A percentile compares a stretch with the other conserved stretches of the same genome.
Conservation (phyloP, 2,113 vertebrate species). For the Catagonus wagneri region DNA sequence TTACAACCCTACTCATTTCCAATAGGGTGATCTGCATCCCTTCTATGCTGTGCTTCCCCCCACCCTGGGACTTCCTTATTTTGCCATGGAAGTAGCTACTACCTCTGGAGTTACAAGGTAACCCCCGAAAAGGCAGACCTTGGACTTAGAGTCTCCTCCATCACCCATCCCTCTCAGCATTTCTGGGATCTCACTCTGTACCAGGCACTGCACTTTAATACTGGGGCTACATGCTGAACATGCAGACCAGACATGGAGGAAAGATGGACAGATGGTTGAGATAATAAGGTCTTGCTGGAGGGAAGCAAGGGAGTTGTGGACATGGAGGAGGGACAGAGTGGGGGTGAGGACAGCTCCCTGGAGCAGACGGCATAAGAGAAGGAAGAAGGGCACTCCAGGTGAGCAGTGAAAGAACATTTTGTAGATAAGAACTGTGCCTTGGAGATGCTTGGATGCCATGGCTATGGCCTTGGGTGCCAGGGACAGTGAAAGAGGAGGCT, state of each 20-base stretch:
- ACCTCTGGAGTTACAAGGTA: not conserved
- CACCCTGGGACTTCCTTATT: not conserved
- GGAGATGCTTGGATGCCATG: not conserved
- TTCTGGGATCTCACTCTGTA: not conserved
- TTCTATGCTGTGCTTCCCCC: not conserved
- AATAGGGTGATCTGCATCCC: not conserved
- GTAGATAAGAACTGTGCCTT: not conserved
- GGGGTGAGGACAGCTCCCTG: not conserved
- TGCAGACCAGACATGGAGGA: not conserved
- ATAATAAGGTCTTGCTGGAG: not conserved
- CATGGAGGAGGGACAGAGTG: not conserved
- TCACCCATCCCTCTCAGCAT: not conserved
- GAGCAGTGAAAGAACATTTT: not conserved
- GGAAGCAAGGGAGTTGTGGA: not conserved
- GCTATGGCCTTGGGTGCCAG: not conserved
- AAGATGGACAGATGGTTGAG: not conserved
- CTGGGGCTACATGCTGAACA: not conserved
- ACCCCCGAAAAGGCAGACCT: not conserved
- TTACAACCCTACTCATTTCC: not conserved
- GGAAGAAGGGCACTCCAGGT: not conserved
- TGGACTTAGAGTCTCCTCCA: not conserved
- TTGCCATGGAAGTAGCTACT: not conserved
- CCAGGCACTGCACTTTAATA: not conserved
- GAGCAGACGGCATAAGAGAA: not conserved
- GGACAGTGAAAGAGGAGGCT: not conserved